Conservation (phyloP, 30 jellyfish, hydroid and myxozoan genomes). For the Sanderia malayensis region DNA sequence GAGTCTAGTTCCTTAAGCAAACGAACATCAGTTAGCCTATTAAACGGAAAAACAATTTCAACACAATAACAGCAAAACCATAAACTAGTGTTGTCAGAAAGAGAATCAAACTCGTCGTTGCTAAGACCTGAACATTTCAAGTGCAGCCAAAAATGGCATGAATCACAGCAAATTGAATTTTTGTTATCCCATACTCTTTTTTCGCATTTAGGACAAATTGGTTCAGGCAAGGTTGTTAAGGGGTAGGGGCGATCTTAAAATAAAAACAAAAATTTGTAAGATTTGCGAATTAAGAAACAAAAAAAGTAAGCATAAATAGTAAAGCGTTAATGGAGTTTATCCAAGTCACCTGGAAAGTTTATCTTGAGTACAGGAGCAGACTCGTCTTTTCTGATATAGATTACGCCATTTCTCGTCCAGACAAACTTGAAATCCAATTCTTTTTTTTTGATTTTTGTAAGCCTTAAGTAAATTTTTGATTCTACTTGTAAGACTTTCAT, state of each 20-base stretch:
- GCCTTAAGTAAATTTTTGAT: not conserved
- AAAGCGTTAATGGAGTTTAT: too few species aligned
- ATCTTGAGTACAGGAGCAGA: too few species aligned
- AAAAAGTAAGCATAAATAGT: too few species aligned
- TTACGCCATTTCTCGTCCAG: not conserved
- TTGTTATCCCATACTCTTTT: not conserved
- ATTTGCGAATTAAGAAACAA: too few species aligned
- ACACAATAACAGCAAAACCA: slow-evolving; percentile 1
- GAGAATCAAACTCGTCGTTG: not conserved
- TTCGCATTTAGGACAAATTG: not conserved
- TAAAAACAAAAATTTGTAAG: too few species aligned
- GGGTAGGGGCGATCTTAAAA: too few species aligned
- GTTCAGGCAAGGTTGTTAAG: not conserved
- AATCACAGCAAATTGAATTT: not conserved
- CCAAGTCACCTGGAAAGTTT: too few species aligned
- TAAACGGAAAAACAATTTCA: not conserved
- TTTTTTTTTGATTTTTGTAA: not conserved
- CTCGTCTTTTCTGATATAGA: not conserved
- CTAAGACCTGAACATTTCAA: not conserved
- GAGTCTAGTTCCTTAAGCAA: not conserved
- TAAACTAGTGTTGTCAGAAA: not conserved
- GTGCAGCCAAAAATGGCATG: not conserved
- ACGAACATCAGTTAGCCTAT: not conserved
- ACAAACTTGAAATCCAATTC: not conserved
- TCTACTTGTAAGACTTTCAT: not conserved